Base-by-base conservation (phyloP, 1,140 invertebrate genomes). In the Popillia japonica region DNA sequence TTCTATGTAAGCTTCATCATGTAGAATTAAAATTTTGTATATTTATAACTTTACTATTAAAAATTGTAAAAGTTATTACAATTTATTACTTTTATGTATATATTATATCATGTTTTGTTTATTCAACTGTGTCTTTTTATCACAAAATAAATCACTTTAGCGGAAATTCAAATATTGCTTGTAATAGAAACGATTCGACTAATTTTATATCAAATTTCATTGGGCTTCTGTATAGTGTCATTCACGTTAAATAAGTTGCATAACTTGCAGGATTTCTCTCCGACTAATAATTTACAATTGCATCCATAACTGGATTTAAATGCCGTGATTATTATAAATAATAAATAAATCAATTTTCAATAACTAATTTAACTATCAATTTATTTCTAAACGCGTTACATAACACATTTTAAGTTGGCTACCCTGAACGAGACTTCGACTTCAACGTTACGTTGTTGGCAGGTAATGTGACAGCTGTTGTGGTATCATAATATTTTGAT, bases 11-110 rank as follows among this genome's bases (percentile, higher is more conserved):
- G 64, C 27, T 27, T 27, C 64, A 27, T 34, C 64, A 10, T 68
- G 64, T 68, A 68, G 64, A 68, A 20, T 68, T 68, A 68, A 68
- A 27, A 68, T 68, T 68, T 68, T 68, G 27, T 68, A 68, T 68
- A 68, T 68, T 68, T 68, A 68, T 68, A 68, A 68, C 64, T 68
- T 68, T 34, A 68, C 64, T 68, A 68, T 68, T 68, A 68, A 27
- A 68, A 4, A 27, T 48, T 48, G 44, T 48, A 48, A 48, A 48
- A 48, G 44, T 48, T 48, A 48, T 48, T 3, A n/a, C 44, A 48
- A 14, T n/a, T 48, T 48, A n/a, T n/a, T n/a, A 48, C 44, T n/a
- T 48, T 48, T 48, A 48, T 48, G 44, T 48, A 11, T 48, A 48
- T 48, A 48, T 48, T 48, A 48, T 48, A 48, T 34, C 17, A 34